Conservation (phyloP, 1,140 invertebrate species). For the Propsilocerus akamusi region DNA sequence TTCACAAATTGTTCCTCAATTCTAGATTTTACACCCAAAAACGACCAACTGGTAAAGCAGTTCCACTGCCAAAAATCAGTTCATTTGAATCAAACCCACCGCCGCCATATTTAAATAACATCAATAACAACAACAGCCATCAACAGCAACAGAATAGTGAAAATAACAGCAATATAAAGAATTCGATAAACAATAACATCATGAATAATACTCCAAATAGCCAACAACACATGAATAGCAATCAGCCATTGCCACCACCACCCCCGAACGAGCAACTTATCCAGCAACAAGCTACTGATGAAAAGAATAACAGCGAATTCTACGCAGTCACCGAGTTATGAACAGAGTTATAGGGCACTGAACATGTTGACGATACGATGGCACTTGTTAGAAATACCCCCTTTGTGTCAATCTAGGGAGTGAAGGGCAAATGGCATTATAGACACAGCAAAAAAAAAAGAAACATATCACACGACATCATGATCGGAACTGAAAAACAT, state of each 20-base stretch:
- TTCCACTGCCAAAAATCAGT: constrained; percentile 23
- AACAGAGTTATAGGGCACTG: neutral
- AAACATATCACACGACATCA: too few species aligned
- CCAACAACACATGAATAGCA: constrained; percentile 2
- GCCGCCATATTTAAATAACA: neutral
- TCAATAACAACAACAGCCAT: neutral
- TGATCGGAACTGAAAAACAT: too few species aligned
- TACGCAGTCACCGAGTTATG: neutral
- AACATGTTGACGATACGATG: neutral
- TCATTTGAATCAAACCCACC: constrained; percentile 8
- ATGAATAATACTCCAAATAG: constrained; percentile 8
- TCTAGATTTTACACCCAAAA: constrained; percentile 22
- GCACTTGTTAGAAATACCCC: neutral
- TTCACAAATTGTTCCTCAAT: neutral
- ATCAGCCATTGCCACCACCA: neutral
- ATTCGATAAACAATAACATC: constrained; percentile 11
- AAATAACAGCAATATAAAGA: constrained; percentile 5
- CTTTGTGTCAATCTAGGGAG: neutral
- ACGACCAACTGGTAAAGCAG: constrained; percentile 22
- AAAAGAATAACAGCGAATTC: neutral
- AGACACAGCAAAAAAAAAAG: too few species aligned
- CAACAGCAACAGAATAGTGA: neutral
- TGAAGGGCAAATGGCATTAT: too few species aligned
- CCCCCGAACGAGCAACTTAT: constrained; percentile 6
- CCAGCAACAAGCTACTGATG: constrained; percentile 15